Evolutionary conservation across 2,888 invertebrate genomes (phyloP).

Genomic region (Catocala fraxini): DNA sequence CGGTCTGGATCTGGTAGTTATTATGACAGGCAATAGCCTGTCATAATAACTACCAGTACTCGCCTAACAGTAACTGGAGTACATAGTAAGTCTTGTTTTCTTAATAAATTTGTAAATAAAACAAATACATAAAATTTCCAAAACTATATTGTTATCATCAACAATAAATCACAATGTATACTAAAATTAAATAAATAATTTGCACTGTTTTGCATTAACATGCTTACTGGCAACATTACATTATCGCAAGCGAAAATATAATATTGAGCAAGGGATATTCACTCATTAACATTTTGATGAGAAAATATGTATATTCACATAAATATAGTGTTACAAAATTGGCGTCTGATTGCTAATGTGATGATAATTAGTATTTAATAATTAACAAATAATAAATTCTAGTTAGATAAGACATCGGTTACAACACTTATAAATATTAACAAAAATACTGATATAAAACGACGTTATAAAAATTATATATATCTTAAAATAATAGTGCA

Average conservation of each 20-base stretch:
- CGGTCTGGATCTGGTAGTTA: no score
- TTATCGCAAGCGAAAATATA: slow-evolving; percentile 20
- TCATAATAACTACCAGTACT: no score
- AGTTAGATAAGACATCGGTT: slow-evolving; percentile 47
- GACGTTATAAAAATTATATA: slow-evolving; percentile 47
- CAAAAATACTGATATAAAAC: slow-evolving; percentile 55
- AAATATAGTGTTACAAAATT: slow-evolving; percentile 27
- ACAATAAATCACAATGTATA: slow-evolving; percentile 76
- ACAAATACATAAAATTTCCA: slow-evolving; percentile 60
- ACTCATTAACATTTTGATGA: slow-evolving; percentile 10
- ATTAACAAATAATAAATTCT: slow-evolving; percentile 57
- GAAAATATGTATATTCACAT: slow-evolving; percentile 17
- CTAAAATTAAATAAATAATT: slow-evolving; percentile 67
- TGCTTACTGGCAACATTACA: slow-evolving; percentile 25
- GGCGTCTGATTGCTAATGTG: slow-evolving; percentile 36
- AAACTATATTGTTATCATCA: slow-evolving; percentile 77
- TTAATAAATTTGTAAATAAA: not conserved
- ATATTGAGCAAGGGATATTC: not conserved
- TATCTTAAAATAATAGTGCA: slow-evolving; percentile 44
- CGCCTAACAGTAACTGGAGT: no score
- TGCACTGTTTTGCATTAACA: slow-evolving; percentile 58
- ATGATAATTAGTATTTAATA: slow-evolving; percentile 45
- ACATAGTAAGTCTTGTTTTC: no score
- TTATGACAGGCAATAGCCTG: no score
- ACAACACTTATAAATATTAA: slow-evolving; percentile 57